These are phyloP conservation scores for Gibbula magus DNA, from an alignment of 2,888 invertebrate species.

Conservation along the genomic window DNA sequence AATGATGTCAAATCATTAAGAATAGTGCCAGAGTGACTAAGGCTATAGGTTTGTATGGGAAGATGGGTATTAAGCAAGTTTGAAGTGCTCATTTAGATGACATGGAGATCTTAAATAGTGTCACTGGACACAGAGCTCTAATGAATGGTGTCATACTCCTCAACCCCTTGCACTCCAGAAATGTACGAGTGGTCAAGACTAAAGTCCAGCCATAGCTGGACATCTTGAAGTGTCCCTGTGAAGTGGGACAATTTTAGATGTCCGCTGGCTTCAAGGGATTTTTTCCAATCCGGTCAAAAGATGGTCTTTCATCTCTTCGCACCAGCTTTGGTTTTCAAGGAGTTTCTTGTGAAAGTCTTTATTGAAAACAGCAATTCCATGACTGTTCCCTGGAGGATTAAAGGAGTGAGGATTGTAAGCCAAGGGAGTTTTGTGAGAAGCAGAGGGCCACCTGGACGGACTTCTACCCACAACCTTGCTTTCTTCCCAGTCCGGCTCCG, in stretches of 20 bases:
- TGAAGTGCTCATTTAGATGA: too few relatives aligned
- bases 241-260: not conserved
- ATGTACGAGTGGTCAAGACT: too few relatives aligned
- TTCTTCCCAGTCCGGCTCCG: conserved; percentile 1
- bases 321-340: conserved; percentile 5
- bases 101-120: too few relatives aligned
- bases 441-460: not conserved
- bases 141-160: too few relatives aligned
- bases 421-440: not conserved
- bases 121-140: too few relatives aligned
- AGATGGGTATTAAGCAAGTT: too few relatives aligned
- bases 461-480: not conserved
- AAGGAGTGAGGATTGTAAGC: not conserved
- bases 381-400: not conserved
- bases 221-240: not conserved
- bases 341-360: not conserved
- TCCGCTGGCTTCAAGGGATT: not conserved
- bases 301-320: not conserved
- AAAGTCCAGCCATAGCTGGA: not conserved
- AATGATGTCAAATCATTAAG: too few relatives aligned
- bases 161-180: too few relatives aligned
- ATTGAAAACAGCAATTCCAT: conserved; percentile 8
- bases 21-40: too few relatives aligned
- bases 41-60: too few relatives aligned
- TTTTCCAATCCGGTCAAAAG: not conserved